Evolutionary conservation across 2,888 invertebrate genomes (phyloP).

Genomic region (Gnatocerus cornutus): DNA sequence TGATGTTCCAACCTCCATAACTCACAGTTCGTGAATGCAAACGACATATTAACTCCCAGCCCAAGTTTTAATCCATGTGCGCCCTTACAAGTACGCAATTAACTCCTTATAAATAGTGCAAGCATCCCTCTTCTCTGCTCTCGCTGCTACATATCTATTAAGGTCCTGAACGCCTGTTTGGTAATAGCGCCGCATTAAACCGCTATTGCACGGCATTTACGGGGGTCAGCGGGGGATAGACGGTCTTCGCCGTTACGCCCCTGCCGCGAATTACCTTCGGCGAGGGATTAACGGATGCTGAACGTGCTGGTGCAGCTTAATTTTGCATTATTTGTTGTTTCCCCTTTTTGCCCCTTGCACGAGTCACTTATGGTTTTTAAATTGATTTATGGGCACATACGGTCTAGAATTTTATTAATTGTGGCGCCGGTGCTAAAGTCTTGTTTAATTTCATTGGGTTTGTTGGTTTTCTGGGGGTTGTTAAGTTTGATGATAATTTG

Average conservation of each 20-base stretch:
- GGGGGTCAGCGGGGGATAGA: slow-evolving; percentile 37
- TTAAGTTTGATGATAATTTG: too few species aligned
- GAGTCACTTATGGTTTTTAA: slow-evolving; percentile 35
- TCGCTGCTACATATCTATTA: slow-evolving; percentile 53
- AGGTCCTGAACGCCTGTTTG: slow-evolving; percentile 43
- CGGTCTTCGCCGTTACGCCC: slow-evolving; percentile 38
- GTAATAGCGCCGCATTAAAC: slow-evolving; percentile 53
- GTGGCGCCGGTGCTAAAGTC: background rate
- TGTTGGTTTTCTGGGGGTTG: background rate
- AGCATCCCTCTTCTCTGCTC: slow-evolving; percentile 27
- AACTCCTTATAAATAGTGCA: slow-evolving; percentile 47
- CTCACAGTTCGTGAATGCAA: slow-evolving; percentile 16
- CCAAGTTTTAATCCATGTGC: slow-evolving; percentile 35
- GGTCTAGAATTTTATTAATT: background rate
- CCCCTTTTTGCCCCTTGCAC: slow-evolving; percentile 18
- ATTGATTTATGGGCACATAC: slow-evolving; percentile 28
- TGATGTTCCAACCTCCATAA: background rate
- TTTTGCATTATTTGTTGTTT: slow-evolving; percentile 42
- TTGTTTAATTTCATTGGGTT: background rate
- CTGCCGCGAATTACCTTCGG: slow-evolving; percentile 46
- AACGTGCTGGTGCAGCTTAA: slow-evolving; percentile 45
- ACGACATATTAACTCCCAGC: slow-evolving; percentile 35
- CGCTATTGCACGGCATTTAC: slow-evolving; percentile 52
- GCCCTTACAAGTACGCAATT: slow-evolving; percentile 45
- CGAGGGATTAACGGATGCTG: slow-evolving; percentile 48